Evolutionary conservation across 2,888 invertebrate genomes (phyloP).

Genomic region (Chymomyza procnemis): DNA sequence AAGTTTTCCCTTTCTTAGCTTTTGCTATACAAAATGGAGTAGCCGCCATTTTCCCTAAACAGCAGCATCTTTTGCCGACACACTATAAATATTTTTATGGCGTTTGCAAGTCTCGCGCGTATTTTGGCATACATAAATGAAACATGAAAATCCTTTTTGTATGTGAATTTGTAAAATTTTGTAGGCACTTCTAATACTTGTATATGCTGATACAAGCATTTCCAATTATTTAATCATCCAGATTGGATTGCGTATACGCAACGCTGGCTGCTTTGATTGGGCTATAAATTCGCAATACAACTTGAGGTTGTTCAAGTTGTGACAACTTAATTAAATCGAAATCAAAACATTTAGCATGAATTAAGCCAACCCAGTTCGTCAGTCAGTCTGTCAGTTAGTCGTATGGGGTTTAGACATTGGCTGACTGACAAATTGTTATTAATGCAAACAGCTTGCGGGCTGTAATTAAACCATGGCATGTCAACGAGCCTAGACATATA

Average conservation of each 20-base stretch:
- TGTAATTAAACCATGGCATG: slow-evolving; percentile 50
- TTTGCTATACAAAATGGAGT: not conserved
- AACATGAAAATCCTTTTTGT: slow-evolving; percentile 51
- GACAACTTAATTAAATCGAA: slow-evolving; percentile 34
- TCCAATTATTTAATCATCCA: slow-evolving; percentile 52
- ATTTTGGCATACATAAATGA: slow-evolving; percentile 9
- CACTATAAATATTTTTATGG: not conserved
- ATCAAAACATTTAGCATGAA: not conserved
- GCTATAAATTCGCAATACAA: slow-evolving; percentile 44
- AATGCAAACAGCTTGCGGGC: slow-evolving; percentile 32
- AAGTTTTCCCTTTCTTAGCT: slow-evolving; percentile 40
- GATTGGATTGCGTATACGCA: slow-evolving; percentile 34
- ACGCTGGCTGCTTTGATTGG: slow-evolving; percentile 37
- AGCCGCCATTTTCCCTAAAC: not conserved
- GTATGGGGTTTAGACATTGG: not conserved
- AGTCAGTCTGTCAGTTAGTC: not conserved
- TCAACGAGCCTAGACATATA: slow-evolving; percentile 13
- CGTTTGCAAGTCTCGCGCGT: slow-evolving; percentile 21
- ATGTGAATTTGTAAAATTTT: slow-evolving; percentile 6
- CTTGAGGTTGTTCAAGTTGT: slow-evolving; percentile 19
- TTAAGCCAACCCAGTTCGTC: not conserved
- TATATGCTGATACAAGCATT: slow-evolving; percentile 31
- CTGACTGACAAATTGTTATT: slow-evolving; percentile 21
- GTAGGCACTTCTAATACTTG: not conserved
- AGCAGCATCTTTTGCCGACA: not conserved